phyloP scores from a whole-genome alignment of 2,888 invertebrate species.

The Acleris laterana region DNA sequence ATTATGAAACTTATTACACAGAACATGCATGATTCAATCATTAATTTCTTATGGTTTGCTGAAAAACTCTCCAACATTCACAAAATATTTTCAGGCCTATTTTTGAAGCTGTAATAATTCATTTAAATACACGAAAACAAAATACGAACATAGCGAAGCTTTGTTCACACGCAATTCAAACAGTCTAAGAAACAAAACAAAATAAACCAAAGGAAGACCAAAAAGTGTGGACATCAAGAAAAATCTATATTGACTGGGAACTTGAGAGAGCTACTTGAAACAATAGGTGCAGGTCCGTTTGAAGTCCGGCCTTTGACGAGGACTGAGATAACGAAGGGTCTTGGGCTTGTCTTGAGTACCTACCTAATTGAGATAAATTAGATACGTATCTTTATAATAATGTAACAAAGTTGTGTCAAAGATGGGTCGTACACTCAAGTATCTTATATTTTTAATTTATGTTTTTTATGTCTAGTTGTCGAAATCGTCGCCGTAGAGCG shows the following conservation, averaged over 20 bases:
- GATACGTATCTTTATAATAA: not conserved
- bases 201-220: not conserved
- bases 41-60: not conserved
- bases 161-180: too few species aligned
- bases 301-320: constrained; percentile 20
- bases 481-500: too few species aligned
- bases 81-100: too few species aligned
- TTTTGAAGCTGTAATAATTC: too few species aligned
- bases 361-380: constrained; percentile 11
- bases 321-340: constrained; percentile 20
- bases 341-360: constrained; percentile 10
- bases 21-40: too few species aligned
- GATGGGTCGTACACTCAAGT: too few species aligned
- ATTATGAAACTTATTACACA: too few species aligned
- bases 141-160: too few species aligned
- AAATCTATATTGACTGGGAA: constrained; percentile 8
- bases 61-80: not conserved
- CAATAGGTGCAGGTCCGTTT: constrained; percentile 12
- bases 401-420: too few species aligned
- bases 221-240: not conserved
- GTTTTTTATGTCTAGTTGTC: too few species aligned
- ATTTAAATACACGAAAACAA: too few species aligned
- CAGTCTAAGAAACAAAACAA: not conserved
- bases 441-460: too few species aligned
- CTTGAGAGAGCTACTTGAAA: constrained; percentile 16